Percentiles rank a stretch among this genome's conserved stretches.
These are phyloP conservation scores for Drosophila fungiperda DNA, from an alignment of 2,888 invertebrate species.

Conservation along the genomic window DNA sequence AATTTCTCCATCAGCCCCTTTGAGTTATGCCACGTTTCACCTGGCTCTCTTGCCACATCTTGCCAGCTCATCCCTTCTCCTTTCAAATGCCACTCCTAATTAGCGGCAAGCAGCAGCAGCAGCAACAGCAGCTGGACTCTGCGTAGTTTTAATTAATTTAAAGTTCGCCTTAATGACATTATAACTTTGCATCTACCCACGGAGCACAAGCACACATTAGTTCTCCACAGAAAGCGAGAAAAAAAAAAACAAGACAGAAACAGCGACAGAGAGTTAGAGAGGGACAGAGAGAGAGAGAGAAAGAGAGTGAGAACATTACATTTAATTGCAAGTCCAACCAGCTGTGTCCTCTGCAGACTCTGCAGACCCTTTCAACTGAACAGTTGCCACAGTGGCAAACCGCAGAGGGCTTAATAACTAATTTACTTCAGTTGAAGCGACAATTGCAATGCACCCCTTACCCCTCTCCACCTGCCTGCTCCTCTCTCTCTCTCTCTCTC, in stretches of 20 bases:
- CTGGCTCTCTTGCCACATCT: constrained; percentile 1
- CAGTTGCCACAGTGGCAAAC: neutral
- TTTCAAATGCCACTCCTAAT: constrained; percentile 71
- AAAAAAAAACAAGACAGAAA: neutral
- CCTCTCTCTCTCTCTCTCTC: neutral
- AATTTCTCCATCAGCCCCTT: too few species aligned
- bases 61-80: constrained; percentile 3
- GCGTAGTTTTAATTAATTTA: constrained; percentile 83
- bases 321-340: constrained; percentile 71
- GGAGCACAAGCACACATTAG: constrained; percentile 52
- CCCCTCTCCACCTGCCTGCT: neutral
- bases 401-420: constrained; percentile 42
- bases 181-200: constrained; percentile 73
- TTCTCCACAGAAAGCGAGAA: constrained; percentile 22
- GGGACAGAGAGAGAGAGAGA: neutral
- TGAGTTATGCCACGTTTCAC: neutral
- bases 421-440: constrained; percentile 44
- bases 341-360: constrained; percentile 45
- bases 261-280: neutral
- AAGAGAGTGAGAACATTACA: constrained; percentile 45
- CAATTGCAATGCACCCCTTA: constrained; percentile 47
- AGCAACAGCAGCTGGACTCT: constrained; percentile 73
- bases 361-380: constrained; percentile 16
- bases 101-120: constrained; percentile 46
- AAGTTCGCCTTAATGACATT: constrained; percentile 82